Conservation (phyloP, 2,113 vertebrate species). For the Platycercus adscitus region DNA sequence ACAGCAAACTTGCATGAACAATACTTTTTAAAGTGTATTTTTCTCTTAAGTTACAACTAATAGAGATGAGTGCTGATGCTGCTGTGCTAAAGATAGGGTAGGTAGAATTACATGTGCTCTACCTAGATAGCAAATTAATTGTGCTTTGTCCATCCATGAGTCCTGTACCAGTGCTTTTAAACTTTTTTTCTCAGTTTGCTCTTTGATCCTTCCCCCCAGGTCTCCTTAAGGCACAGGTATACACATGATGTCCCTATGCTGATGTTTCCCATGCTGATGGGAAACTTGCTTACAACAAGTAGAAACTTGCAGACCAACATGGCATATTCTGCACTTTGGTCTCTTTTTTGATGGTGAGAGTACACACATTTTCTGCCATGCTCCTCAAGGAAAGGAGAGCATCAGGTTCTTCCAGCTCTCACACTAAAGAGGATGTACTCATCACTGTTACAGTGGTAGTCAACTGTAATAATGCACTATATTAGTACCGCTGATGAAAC, state of each 20-base stretch:
- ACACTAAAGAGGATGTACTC: background rate
- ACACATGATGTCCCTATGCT: background rate
- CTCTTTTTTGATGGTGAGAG: background rate
- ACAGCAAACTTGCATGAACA: background rate
- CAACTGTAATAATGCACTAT: background rate
- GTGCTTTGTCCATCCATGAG: background rate
- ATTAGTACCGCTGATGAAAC: background rate
- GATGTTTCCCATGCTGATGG: background rate
- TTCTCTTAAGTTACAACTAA: background rate
- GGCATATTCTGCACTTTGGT: background rate
- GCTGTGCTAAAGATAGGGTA: background rate
- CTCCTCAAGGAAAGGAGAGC: background rate
- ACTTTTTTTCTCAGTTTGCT: background rate
- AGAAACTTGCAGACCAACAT: background rate
- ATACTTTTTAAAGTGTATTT: background rate
- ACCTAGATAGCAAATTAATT: background rate
- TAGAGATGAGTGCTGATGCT: background rate
- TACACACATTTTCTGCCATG: background rate
- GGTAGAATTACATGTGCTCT: background rate
- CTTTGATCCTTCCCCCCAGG: background rate
- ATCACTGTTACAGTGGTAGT: background rate
- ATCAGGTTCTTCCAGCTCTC: background rate
- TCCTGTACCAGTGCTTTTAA: background rate
- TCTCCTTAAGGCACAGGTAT: background rate
- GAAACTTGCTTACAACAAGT: background rate